Evolutionary conservation across 2,113 vertebrate species (phyloP).

Genomic region (human (Homo sapiens)): DNA sequence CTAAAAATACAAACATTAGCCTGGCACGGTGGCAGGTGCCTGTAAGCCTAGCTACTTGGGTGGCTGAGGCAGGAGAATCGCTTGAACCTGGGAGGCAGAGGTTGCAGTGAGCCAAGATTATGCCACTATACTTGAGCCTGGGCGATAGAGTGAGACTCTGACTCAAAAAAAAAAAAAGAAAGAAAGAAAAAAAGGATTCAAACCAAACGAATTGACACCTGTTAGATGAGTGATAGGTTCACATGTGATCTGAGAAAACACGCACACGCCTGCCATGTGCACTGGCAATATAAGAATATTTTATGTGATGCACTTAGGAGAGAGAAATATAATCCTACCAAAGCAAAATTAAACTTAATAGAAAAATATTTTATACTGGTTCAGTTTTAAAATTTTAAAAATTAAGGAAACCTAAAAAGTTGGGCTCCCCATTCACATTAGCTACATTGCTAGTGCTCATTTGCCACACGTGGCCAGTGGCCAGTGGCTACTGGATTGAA

Average conservation of each 20-base stretch:
- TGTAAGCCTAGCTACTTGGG: too few relatives aligned
- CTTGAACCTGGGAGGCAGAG: too few relatives aligned
- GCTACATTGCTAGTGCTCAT: not conserved
- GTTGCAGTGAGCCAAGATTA: too few relatives aligned
- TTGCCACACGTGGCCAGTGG: not conserved
- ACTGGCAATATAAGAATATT: not conserved
- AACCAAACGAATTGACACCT: not conserved
- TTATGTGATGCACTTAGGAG: not conserved
- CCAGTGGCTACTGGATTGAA: not conserved
- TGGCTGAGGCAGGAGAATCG: too few relatives aligned
- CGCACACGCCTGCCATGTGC: rapidly evolving
- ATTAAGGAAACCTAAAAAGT: not conserved
- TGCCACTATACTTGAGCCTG: too few relatives aligned
- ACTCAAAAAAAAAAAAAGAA: too few relatives aligned
- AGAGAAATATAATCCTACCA: not conserved
- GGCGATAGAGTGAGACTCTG: too few relatives aligned
- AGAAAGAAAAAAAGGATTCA: not conserved
- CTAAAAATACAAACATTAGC: too few relatives aligned
- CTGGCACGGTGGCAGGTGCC: too few relatives aligned
- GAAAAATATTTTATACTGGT: not conserved
- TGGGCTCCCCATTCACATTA: not conserved
- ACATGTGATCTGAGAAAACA: not conserved
- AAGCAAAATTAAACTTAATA: not conserved
- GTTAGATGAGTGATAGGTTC: not conserved
- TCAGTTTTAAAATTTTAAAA: not conserved